Conservation (phyloP, 2,797 vertebrate species). For the Lindbergichthys nudifrons region DNA sequence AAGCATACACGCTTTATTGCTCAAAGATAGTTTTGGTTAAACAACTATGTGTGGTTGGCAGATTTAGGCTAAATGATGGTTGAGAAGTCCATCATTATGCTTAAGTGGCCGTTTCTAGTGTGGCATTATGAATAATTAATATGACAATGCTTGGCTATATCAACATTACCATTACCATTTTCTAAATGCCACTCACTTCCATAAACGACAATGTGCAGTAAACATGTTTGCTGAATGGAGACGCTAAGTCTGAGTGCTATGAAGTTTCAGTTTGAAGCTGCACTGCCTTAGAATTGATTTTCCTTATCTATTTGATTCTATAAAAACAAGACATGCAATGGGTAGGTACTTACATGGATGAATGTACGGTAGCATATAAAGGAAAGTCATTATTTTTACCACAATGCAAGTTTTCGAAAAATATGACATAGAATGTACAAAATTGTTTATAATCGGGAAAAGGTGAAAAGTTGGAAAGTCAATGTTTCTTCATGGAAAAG, state of each 20-base stretch:
- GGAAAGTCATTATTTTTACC: conserved; percentile 7
- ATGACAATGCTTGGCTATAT: conserved; percentile 1
- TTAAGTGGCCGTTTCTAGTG: not conserved
- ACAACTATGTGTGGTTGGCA: conserved; percentile 11
- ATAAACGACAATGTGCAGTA: not conserved
- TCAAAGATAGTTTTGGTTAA: conserved; percentile 12
- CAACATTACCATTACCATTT: conserved; percentile 4
- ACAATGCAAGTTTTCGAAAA: not conserved
- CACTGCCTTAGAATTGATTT: not conserved
- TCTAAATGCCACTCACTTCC: not conserved
- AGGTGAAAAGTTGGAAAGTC: not conserved
- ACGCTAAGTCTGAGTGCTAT: not conserved
- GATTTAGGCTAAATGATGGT: conserved; percentile 1
- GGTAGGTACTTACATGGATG: not conserved
- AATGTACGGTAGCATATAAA: not conserved
- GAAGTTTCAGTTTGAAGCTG: conserved; percentile 7
- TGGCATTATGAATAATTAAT: conserved; percentile 26
- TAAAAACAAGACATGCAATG: not conserved
- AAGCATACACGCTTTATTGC: not conserved
- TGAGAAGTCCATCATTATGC: not conserved
- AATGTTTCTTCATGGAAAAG: not conserved
- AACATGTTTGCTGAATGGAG: not conserved
- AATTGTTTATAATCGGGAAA: not conserved
- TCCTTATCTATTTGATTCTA: not conserved
- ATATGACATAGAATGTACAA: not conserved